These are phyloP conservation scores for Tanaodytes sp. DNA, from an alignment of 2,888 invertebrate species.

Conservation along the genomic window DNA sequence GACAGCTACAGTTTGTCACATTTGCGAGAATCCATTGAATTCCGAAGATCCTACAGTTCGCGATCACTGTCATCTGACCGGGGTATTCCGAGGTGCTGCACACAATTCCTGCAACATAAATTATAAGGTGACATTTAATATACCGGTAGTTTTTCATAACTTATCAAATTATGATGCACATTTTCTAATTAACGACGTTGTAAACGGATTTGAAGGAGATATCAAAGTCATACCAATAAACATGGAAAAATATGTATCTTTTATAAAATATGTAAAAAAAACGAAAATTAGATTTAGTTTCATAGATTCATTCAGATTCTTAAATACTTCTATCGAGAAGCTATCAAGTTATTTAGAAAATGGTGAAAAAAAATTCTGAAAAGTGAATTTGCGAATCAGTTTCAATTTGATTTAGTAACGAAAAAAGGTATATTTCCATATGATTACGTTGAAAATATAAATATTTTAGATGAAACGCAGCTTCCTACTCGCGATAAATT, in stretches of 20 bases:
- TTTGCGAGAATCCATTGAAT: conserved; percentile 15
- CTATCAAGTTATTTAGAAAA: conserved; percentile 30
- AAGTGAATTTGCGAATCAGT: conserved; percentile 4
- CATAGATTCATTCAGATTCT: conserved; percentile 33
- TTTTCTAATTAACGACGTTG: conserved; percentile 24
- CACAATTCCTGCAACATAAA: conserved; percentile 54
- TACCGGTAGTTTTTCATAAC: conserved; percentile 57
- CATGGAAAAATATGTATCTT: too few relatives aligned
- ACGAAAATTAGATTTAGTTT: conserved; percentile 30
- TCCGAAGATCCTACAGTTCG: not conserved
- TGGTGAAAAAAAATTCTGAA: conserved; percentile 18
- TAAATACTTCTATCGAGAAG: conserved; percentile 19
- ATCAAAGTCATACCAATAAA: conserved; percentile 61
- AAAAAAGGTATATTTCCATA: conserved; percentile 65
- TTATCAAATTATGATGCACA: conserved; percentile 54
- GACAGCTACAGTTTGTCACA: conserved; percentile 6
- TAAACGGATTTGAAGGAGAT: conserved; percentile 43
- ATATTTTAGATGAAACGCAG: conserved; percentile 54
- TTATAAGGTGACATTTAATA: conserved; percentile 32
- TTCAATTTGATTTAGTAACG: conserved; percentile 23
- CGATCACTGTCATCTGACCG: conserved; percentile 25
- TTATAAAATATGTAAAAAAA: conserved; percentile 29
- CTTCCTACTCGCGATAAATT: conserved; percentile 54
- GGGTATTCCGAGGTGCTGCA: conserved; percentile 45
- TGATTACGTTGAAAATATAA: conserved; percentile 57